These are phyloP conservation scores for Oscarella lobularis DNA, from an alignment of 37 sponge, comb jelly and placozoan species.

Conservation along the genomic window DNA sequence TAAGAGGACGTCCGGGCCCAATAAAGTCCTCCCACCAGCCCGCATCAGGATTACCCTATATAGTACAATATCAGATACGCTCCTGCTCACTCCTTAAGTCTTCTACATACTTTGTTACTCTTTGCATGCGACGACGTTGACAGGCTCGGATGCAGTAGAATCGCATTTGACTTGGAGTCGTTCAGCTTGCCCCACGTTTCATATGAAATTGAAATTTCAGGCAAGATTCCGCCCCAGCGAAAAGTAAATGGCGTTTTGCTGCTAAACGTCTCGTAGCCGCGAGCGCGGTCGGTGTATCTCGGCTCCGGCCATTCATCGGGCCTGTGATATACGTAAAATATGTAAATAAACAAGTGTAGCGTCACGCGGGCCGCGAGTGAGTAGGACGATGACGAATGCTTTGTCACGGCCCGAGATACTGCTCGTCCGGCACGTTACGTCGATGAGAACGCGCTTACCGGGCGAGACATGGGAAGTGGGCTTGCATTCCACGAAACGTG, in stretches of 20 bases:
- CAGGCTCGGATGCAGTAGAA: slow-evolving; percentile 43
- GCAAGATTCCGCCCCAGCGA: slow-evolving; percentile 47
- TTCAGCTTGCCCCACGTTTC: slow-evolving; percentile 70
- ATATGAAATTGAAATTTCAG: slow-evolving; percentile 42
- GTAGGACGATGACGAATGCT: too few relatives aligned
- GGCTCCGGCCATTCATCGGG: background rate
- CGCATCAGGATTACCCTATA: slow-evolving; percentile 32
- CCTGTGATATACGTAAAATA: background rate
- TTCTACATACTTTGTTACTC: slow-evolving; percentile 35
- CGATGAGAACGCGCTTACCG: too few relatives aligned
- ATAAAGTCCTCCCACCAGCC: slow-evolving; percentile 84
- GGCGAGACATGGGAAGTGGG: background rate
- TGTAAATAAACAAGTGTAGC: background rate
- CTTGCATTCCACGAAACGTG: slow-evolving; percentile 1
- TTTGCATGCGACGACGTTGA: slow-evolving; percentile 70
- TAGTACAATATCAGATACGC: slow-evolving; percentile 7
- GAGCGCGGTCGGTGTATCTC: background rate
- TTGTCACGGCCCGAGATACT: too few relatives aligned
- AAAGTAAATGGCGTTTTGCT: slow-evolving; percentile 14
- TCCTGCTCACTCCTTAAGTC: background rate
- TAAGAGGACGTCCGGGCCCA: slow-evolving; percentile 51
- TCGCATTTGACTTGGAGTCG: slow-evolving; percentile 29
- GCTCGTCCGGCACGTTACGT: too few relatives aligned
- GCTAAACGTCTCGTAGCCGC: background rate
- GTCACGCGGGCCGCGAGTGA: too few relatives aligned